Percentiles rank a stretch among this genome's conserved stretches.
phyloP scores from a whole-genome alignment of 2,888 invertebrate species.

The Ernsta delagoae region DNA sequence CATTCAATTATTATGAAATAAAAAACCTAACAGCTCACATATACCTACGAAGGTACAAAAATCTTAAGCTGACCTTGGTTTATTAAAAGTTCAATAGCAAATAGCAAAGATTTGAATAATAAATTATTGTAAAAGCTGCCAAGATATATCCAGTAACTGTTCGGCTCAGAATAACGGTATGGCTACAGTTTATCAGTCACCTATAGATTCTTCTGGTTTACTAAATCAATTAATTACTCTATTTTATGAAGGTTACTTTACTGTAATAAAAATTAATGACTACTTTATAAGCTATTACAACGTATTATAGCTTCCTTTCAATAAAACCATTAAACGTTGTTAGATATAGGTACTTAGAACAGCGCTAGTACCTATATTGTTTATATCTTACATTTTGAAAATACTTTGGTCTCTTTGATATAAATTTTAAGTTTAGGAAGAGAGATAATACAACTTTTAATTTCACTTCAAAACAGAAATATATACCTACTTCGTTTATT shows the following conservation, averaged over 20 bases:
- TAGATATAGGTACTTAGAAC: background rate
- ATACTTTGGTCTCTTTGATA: background rate
- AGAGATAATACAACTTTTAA: too few species aligned
- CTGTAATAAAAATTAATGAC: constrained; percentile 37
- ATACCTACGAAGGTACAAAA: background rate
- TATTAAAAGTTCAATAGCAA: background rate
- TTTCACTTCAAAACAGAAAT: too few species aligned
- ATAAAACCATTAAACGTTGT: constrained; percentile 32
- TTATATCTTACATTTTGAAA: background rate
- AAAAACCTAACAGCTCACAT: too few species aligned
- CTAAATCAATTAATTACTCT: constrained; percentile 1
- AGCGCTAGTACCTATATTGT: background rate
- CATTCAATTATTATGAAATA: background rate
- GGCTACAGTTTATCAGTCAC: background rate
- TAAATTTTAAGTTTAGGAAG: too few species aligned
- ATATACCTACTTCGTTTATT: too few species aligned
- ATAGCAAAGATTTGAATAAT: background rate
- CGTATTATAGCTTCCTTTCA: constrained; percentile 38
- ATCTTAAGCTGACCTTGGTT: background rate
- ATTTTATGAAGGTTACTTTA: constrained; percentile 29
- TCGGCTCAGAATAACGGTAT: background rate
- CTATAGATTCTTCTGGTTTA: background rate
- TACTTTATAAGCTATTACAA: constrained; percentile 32
- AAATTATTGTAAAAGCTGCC: background rate
- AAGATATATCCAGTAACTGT: background rate